Conservation (phyloP, 2,797 vertebrate species). For the Bryconaethiops microstoma region DNA sequence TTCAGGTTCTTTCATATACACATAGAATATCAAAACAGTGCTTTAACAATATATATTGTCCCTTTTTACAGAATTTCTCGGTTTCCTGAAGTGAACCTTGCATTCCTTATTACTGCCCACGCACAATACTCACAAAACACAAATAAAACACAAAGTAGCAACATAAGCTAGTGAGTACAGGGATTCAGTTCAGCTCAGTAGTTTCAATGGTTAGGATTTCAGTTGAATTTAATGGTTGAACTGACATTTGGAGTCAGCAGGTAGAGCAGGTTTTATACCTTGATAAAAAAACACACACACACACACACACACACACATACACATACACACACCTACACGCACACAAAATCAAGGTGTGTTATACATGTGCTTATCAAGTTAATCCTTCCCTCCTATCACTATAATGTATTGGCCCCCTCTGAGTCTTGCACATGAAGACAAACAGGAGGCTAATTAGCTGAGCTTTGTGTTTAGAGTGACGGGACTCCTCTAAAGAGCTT, state of each 20-base stretch:
- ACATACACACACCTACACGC: background rate
- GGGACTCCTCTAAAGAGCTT: slow-evolving; percentile 20
- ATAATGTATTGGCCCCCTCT: background rate
- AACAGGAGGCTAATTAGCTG: slow-evolving; percentile 44
- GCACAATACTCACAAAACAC: background rate
- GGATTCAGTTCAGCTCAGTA: slow-evolving; percentile 7
- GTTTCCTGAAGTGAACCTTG: background rate
- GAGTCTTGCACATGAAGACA: slow-evolving; percentile 25
- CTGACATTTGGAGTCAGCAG: slow-evolving; percentile 4
- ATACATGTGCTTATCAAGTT: slow-evolving; percentile 10
- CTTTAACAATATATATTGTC: background rate
- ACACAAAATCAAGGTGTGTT: slow-evolving; percentile 9
- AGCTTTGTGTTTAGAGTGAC: slow-evolving; percentile 26
- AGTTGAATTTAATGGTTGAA: slow-evolving; percentile 21
- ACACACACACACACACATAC: background rate
- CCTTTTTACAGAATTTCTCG: background rate
- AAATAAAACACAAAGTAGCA: background rate
- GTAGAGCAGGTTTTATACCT: background rate
- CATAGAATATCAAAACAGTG: background rate
- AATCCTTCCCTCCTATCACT: slow-evolving; percentile 4
- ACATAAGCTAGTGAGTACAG: background rate
- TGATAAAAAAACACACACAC: background rate
- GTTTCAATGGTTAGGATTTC: slow-evolving; percentile 19
- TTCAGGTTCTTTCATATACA: background rate
- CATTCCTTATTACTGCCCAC: background rate